Evolutionary conservation across 1,140 invertebrate genomes (phyloP), one percentile per base, ranked within the genome.

Genomic region (Zaprionus tsacasi): DNA sequence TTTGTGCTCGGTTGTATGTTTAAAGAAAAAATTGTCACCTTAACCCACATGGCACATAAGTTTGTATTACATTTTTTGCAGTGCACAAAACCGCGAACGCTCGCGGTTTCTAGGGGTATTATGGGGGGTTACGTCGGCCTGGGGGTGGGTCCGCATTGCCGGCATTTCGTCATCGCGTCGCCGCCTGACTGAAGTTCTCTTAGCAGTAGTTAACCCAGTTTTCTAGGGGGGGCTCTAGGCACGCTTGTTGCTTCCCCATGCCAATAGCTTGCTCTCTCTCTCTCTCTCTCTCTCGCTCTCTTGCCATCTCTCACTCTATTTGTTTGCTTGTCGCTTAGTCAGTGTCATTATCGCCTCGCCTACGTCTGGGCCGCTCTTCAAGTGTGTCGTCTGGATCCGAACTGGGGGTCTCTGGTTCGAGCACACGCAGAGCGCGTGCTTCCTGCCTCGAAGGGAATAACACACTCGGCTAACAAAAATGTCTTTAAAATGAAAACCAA

Each of bases 161-260:
- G 65, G 77, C 77, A 67, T 83, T 83, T 83, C 81, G 81, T 83
- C 81, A 83, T 85, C 81, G 77, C 68, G 63, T 13, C 27, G 25
- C 25, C 13, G 43, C 7, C 25, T 36, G 67, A 63, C 52, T 64
- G 57, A 70, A 50, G 45, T 50, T 50, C 45, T 64, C 50, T 35
- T 15, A 30, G 35, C 27, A 55, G 67, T 54, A 55, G 67, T 54
- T 75, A 75, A 59, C 72, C 72, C 54, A 75, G 35, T 64, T 75
- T 8, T 35, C 10, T 59, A 27, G n/a, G 36, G 33, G n/a, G 35
- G 48, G 12, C 45, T 52, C 38, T 10, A n/a, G 45, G 13, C 58
- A 54, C 27, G 72, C 72, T 75, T 75, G 72, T 75, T 75, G 72
- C 72, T 75, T 75, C 43, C 36, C 55, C 21, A 21, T 21, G 21